A percentile compares a stretch with the other conserved stretches of the same genome.
Conservation (phyloP, 2,113 vertebrate genomes). For the Naja naja region DNA sequence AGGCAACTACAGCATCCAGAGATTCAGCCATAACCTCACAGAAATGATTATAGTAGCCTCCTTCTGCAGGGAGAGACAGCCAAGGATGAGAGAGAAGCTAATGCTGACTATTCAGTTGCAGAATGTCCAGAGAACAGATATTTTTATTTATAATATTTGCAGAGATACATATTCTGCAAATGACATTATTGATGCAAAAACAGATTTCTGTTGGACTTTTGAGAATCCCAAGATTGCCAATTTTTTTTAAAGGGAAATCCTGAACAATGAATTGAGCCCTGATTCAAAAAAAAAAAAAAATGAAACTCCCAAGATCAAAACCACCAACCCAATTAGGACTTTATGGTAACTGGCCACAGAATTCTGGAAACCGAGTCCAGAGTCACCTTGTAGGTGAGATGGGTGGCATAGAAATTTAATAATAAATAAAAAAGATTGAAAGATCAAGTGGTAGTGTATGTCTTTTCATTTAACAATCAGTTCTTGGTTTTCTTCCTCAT, state of each 20-base stretch:
- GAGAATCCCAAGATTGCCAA: neutral
- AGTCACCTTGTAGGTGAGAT: neutral
- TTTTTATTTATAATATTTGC: neutral
- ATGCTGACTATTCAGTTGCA: neutral
- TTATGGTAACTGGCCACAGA: neutral
- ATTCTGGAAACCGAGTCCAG: neutral
- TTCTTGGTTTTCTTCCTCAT: neutral
- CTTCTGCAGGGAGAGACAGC: slow-evolving; percentile 71
- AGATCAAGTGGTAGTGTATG: neutral
- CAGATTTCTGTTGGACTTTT: neutral
- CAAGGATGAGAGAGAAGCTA: neutral
- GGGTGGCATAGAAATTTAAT: neutral
- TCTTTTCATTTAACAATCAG: neutral
- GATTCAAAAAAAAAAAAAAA: neutral
- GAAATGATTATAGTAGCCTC: slow-evolving; percentile 83
- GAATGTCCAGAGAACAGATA: neutral
- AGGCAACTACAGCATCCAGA: slow-evolving; percentile 86
- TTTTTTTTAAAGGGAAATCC: neutral
- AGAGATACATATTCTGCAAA: neutral
- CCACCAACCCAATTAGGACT: neutral
- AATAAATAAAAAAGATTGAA: neutral
- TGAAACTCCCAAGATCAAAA: neutral
- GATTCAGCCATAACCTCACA: slow-evolving; percentile 86
- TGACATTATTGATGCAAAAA: neutral
- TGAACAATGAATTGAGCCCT: neutral